Evolutionary conservation across 2,888 invertebrate species (phyloP).

Genomic region (Euzetes globulus): DNA sequence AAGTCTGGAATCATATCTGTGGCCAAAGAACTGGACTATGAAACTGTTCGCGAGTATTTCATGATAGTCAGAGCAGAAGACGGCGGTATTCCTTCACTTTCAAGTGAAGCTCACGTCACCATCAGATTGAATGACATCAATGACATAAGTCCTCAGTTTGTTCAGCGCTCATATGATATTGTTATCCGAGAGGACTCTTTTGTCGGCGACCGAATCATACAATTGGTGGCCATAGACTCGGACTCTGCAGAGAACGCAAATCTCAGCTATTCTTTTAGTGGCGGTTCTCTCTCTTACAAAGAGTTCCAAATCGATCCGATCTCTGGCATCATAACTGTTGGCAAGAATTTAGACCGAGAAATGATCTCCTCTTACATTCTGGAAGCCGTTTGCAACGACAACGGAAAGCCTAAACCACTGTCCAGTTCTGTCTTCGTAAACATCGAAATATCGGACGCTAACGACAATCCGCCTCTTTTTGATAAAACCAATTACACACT

Average conservation of each 20-base stretch:
- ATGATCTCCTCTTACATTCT: constrained; percentile 59
- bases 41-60: constrained; percentile 73
- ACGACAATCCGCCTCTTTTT: constrained; percentile 84
- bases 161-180: constrained; percentile 51
- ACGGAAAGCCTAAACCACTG: constrained; percentile 64
- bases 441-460: constrained; percentile 76
- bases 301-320: constrained; percentile 68
- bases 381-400: constrained; percentile 72
- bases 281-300: constrained; percentile 43
- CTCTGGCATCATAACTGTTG: constrained; percentile 68
- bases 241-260: constrained; percentile 48
- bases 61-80: constrained; percentile 83
- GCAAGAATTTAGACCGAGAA: constrained; percentile 74
- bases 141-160: constrained; percentile 67
- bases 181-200: constrained; percentile 79
- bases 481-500: constrained; percentile 68
- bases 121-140: constrained; percentile 79
- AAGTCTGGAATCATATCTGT: constrained; percentile 62
- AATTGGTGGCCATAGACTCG: constrained; percentile 61
- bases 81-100: constrained; percentile 77
- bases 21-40: constrained; percentile 74
- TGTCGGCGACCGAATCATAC: constrained; percentile 63
- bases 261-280: constrained; percentile 34
- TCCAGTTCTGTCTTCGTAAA: constrained; percentile 65
- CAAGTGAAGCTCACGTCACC: constrained; percentile 76